These are phyloP conservation scores for Galerucella nymphaeae DNA, from an alignment of 2,888 invertebrate species.

Conservation along the genomic window DNA sequence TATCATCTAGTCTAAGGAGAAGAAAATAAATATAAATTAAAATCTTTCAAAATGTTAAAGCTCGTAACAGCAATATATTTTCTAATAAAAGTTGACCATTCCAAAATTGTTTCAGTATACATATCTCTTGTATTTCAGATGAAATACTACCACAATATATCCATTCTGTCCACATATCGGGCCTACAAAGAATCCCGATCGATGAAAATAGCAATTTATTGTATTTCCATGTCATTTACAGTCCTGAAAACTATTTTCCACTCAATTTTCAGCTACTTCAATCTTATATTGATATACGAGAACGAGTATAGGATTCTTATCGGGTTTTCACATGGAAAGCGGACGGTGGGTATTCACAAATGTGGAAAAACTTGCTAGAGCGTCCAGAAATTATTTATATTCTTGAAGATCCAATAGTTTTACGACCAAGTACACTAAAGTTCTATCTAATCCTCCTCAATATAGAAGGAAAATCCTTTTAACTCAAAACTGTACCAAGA, in stretches of 20 bases:
- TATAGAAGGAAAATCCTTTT: too few species aligned
- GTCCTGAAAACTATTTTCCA: slow-evolving; percentile 31
- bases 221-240: slow-evolving; percentile 34
- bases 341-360: slow-evolving; percentile 8
- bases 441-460: too few species aligned
- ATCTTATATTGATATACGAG: slow-evolving; percentile 27
- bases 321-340: slow-evolving; percentile 17
- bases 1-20: neutral
- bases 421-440: too few species aligned
- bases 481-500: too few species aligned
- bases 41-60: neutral
- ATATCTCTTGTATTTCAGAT: slow-evolving; percentile 15
- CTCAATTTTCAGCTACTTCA: slow-evolving; percentile 32
- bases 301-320: slow-evolving; percentile 19
- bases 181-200: slow-evolving; percentile 10
- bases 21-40: slow-evolving; percentile 1
- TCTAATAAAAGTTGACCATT: slow-evolving; percentile 1
- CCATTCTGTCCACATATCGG: slow-evolving; percentile 15
- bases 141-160: slow-evolving; percentile 23
- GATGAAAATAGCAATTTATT: slow-evolving; percentile 25
- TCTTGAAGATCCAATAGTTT: too few species aligned
- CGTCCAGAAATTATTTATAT: too few species aligned
- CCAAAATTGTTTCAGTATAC: neutral
- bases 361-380: neutral
- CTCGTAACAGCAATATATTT: neutral